Conservation (phyloP, 1,140 invertebrate species). For the Oryctes rhinoceros region DNA sequence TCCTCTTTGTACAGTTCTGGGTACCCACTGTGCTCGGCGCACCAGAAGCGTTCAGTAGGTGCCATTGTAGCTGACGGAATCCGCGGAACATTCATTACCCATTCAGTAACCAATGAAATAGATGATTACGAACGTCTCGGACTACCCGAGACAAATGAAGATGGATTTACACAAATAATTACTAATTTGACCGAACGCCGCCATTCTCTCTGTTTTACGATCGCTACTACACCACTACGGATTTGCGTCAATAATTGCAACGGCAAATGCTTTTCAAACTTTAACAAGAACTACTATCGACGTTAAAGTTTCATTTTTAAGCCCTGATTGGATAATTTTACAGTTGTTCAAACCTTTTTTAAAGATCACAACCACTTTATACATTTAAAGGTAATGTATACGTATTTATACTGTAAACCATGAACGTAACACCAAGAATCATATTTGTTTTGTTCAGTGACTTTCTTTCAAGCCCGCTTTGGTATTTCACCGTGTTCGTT, state of each 20-base stretch:
- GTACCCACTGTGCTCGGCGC: slow-evolving; percentile 58
- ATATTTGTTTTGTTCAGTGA: too few relatives aligned
- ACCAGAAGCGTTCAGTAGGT: slow-evolving; percentile 58
- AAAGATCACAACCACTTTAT: too few relatives aligned
- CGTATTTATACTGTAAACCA: too few relatives aligned
- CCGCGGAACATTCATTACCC: slow-evolving; percentile 60
- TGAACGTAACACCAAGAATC: too few relatives aligned
- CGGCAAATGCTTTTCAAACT: not conserved
- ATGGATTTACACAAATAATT: slow-evolving; percentile 60
- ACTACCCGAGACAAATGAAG: slow-evolving; percentile 59
- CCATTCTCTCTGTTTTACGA: slow-evolving; percentile 28
- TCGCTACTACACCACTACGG: slow-evolving; percentile 23
- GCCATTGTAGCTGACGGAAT: slow-evolving; percentile 59
- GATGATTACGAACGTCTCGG: slow-evolving; percentile 61
- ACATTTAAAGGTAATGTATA: too few relatives aligned
- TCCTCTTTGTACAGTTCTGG: slow-evolving; percentile 61
- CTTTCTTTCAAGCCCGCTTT: too few relatives aligned
- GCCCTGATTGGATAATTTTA: not conserved
- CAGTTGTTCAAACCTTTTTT: too few relatives aligned
- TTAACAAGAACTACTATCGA: not conserved
- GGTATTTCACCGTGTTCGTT: too few relatives aligned
- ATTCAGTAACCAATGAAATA: slow-evolving; percentile 62
- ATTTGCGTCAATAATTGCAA: slow-evolving; percentile 25
- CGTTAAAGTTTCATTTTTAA: not conserved
- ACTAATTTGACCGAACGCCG: slow-evolving; percentile 59